Evolutionary conservation across 2,888 invertebrate genomes (phyloP), one percentile per base, ranked within the genome.

Genomic region (Lycophotia porphyrea): DNA sequence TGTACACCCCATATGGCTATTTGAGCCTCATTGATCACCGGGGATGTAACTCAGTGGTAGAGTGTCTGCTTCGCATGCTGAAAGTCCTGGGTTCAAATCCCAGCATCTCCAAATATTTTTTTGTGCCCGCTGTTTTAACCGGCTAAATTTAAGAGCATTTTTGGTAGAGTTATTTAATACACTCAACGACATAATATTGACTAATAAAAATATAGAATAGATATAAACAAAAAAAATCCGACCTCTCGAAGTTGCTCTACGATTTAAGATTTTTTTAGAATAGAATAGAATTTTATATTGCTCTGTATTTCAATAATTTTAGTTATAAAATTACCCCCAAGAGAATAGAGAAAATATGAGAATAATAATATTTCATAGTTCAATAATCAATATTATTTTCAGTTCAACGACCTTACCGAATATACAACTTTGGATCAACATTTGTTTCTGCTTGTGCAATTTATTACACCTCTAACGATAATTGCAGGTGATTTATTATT

Each of bases 11-110:
- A 27, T 24, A 74, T 1, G 0, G 9, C 24, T 47, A 70, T 74
- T 84, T 86, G 11, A 7, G 0, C 0, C 0, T 0, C 0, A 0
- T 0, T 5, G 0, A 0, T 0, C 8, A 84, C 42, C 84, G 95
- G 95, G 95, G 95, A 92, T 95, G 95, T 95, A 95, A 95, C 95
- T 95, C 95, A 95, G 95, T 95, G 95, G 95, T 95, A 95, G 95
- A 97, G 97, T 97, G 97, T 97, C 97, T 97, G 97, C 97, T 97
- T 97, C 97, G 97, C 97, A 97, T 97, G 97, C 97, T 96, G 97
- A 97, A 97, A 95, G 95, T 95, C 96, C 94, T 94, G 96, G 95
- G 96, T 96, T 96, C 96, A 94, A 96, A 95, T 95, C 95, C 95
- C 96, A 94, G 94, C 94, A 93, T 93, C 96, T 96, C 96, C 96